These are phyloP conservation scores for Omphaloscelis lunosa DNA, from an alignment of 2,888 invertebrate genomes.

Conservation along the genomic window DNA sequence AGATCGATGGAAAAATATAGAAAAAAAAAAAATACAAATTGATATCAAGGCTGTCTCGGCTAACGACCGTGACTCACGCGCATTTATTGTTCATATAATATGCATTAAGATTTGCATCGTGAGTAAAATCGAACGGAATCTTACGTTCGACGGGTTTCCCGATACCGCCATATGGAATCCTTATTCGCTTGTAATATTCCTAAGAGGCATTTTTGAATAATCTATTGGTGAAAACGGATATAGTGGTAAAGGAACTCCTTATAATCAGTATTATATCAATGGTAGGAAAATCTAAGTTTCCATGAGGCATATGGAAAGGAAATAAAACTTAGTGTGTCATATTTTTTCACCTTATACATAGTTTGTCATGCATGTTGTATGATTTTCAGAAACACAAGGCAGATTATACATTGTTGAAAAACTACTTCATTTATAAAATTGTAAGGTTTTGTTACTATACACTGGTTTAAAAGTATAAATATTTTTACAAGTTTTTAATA, in stretches of 20 bases:
- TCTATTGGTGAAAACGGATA: constrained; percentile 42
- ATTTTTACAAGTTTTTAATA: no score
- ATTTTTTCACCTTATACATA: not conserved
- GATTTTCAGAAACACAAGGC: not conserved
- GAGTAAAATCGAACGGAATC: constrained; percentile 60
- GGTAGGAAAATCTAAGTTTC: constrained; percentile 44
- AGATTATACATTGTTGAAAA: not conserved
- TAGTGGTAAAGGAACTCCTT: constrained; percentile 25
- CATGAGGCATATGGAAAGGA: constrained; percentile 24
- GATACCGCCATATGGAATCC: constrained; percentile 44
- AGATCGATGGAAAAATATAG: constrained; percentile 13
- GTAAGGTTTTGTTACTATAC: no score
- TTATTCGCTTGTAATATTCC: constrained; percentile 54
- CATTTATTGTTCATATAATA: constrained; percentile 45
- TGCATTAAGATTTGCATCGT: constrained; percentile 57
- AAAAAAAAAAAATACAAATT: constrained; percentile 38
- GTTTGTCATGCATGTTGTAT: not conserved
- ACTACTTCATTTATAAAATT: not conserved
- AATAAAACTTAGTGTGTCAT: constrained; percentile 48
- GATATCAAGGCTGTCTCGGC: constrained; percentile 17
- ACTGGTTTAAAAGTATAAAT: no score
- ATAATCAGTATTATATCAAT: constrained; percentile 22
- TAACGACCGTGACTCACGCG: constrained; percentile 46
- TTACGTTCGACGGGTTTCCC: constrained; percentile 61
- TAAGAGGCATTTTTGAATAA: constrained; percentile 42